These are phyloP conservation scores for Australoheros facetus DNA, from an alignment of 2,797 vertebrate genomes.

Conservation along the genomic window DNA sequence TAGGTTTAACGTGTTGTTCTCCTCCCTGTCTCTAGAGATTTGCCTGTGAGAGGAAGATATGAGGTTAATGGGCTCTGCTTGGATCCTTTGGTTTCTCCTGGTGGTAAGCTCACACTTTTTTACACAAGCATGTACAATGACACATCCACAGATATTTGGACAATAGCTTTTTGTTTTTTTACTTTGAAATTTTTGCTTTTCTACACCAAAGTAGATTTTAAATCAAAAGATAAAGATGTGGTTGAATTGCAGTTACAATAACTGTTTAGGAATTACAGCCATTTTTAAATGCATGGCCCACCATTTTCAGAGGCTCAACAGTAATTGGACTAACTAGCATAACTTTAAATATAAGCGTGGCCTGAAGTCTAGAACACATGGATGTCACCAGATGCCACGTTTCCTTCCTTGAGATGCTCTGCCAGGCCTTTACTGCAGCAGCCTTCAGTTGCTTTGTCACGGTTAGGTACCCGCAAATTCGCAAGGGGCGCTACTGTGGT, in stretches of 20 bases:
- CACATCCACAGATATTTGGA: background rate
- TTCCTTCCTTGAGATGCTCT: background rate
- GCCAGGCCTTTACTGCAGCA: background rate
- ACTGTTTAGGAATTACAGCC: background rate
- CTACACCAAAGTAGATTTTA: too few relatives aligned
- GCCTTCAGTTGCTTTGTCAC: background rate
- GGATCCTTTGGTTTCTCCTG: conserved; percentile 61
- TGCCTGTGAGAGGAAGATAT: conserved; percentile 58
- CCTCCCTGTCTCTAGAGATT: conserved; percentile 33
- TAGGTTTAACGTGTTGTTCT: conserved; percentile 24
- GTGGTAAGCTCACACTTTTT: conserved; percentile 59
- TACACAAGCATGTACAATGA: conserved; percentile 2
- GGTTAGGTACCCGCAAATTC: too few relatives aligned
- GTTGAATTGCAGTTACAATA: background rate
- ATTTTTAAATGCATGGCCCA: background rate
- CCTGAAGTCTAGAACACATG: too few relatives aligned
- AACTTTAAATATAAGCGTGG: too few relatives aligned
- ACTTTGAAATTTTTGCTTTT: too few relatives aligned
- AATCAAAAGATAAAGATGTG: too few relatives aligned
- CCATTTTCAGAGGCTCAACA: background rate
- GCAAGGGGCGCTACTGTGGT: too few relatives aligned
- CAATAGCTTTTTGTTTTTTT: too few relatives aligned
- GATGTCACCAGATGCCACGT: too few relatives aligned
- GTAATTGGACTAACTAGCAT: background rate
- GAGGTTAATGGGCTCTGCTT: conserved; percentile 45